Percentiles rank a stretch among this genome's conserved stretches.
Evolutionary conservation across 2,113 vertebrate genomes (phyloP).

Genomic region (Camelus bactrianus): DNA sequence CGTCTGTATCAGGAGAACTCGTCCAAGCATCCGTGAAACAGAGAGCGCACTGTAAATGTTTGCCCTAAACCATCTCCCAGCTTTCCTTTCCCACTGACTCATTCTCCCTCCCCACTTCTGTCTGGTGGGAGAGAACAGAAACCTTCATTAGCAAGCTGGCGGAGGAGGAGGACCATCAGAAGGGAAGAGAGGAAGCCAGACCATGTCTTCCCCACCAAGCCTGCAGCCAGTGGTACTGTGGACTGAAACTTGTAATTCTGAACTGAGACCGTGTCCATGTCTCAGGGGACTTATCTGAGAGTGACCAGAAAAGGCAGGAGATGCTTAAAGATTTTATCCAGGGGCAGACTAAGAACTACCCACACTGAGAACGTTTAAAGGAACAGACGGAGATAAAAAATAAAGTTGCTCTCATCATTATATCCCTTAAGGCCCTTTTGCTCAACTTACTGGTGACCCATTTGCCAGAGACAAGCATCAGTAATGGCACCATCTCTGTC

Average conservation of each 20-base stretch:
- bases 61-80: not conserved
- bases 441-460: not conserved
- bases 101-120: not conserved
- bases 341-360: not conserved
- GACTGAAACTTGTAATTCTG: not conserved
- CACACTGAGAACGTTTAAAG: not conserved
- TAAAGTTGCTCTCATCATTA: slow-evolving; percentile 1
- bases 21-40: not conserved
- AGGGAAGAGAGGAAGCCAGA: not conserved
- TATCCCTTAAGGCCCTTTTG: not conserved
- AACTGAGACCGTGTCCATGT: not conserved
- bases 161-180: not conserved
- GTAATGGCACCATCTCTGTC: not conserved
- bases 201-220: not conserved
- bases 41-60: not conserved
- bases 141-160: not conserved
- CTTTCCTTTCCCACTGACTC: not conserved
- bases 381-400: not conserved
- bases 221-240: not conserved
- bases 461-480: not conserved
- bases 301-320: not conserved
- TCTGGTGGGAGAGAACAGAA: not conserved
- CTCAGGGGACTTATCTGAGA: not conserved
- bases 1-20: not conserved
- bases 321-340: not conserved